Evolutionary conservation across 2,113 vertebrate species (phyloP).

Genomic region (Saccopteryx bilineata): DNA sequence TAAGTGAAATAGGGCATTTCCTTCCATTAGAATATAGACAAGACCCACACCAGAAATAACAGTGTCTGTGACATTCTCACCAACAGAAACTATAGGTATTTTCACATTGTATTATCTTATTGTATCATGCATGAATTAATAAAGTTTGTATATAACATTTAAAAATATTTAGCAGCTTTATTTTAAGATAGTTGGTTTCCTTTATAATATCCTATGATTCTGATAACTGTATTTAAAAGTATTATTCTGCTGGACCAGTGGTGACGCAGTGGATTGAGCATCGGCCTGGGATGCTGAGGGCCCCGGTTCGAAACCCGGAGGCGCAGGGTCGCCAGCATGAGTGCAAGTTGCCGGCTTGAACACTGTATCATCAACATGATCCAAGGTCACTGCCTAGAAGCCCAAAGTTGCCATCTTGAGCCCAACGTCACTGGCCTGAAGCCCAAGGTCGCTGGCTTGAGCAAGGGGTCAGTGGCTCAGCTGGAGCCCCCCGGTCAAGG

Average conservation of each 20-base stretch:
- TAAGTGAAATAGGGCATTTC: not conserved
- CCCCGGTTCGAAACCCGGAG: too few relatives aligned
- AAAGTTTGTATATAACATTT: not conserved
- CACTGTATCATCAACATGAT: too few relatives aligned
- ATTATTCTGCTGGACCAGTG: not conserved
- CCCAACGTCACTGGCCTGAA: too few relatives aligned
- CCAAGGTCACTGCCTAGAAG: too few relatives aligned
- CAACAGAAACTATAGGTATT: not conserved
- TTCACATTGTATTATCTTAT: not conserved
- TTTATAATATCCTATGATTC: not conserved
- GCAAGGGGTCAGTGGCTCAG: too few relatives aligned
- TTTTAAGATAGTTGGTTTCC: not conserved
- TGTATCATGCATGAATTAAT: not conserved
- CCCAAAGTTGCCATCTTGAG: too few relatives aligned
- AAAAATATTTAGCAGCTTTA: not conserved
- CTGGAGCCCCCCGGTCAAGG: too few relatives aligned
- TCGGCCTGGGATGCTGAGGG: too few relatives aligned
- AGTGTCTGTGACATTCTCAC: not conserved
- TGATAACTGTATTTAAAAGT: not conserved
- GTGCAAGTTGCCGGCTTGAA: too few relatives aligned
- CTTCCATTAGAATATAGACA: not conserved
- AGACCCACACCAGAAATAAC: not conserved
- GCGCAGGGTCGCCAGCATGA: too few relatives aligned
- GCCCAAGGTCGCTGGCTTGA: too few relatives aligned
- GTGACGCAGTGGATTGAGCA: too few relatives aligned